Percentiles rank a stretch among this genome's conserved stretches.
Conservation (phyloP, 2,113 vertebrate species). For the Oreochromis niloticus region DNA sequence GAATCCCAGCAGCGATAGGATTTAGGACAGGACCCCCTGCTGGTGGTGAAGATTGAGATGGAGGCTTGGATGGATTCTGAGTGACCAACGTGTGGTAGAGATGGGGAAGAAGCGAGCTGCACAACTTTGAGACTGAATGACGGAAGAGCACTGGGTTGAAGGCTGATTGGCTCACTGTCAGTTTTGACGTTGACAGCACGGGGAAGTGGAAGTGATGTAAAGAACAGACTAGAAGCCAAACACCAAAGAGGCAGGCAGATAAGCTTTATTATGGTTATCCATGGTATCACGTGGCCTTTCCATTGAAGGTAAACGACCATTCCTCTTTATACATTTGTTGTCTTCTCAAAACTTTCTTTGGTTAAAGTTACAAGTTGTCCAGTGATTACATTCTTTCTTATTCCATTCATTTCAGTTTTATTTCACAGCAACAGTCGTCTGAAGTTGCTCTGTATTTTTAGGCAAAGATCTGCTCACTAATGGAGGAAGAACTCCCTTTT, state of each 20-base stretch:
- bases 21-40: not conserved
- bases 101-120: not conserved
- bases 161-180: not conserved
- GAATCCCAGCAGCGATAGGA: not conserved
- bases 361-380: not conserved
- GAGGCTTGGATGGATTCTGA: not conserved
- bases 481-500: not conserved
- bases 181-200: accelerated
- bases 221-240: too few species aligned
- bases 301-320: not conserved
- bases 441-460: not conserved
- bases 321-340: not conserved
- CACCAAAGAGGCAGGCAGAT: not conserved
- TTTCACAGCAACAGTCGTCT: not conserved
- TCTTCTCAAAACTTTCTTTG: not conserved
- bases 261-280: not conserved
- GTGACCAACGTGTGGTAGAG: not conserved
- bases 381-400: not conserved
- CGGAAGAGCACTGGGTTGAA: not conserved
- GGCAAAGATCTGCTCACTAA: not conserved
- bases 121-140: not conserved
- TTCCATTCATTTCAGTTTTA: not conserved
- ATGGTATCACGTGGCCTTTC: not conserved
- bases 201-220: not conserved
- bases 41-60: not conserved